Evolutionary conservation across 2,113 vertebrate species (phyloP).

Genomic region (Cinclus mexicanus): DNA sequence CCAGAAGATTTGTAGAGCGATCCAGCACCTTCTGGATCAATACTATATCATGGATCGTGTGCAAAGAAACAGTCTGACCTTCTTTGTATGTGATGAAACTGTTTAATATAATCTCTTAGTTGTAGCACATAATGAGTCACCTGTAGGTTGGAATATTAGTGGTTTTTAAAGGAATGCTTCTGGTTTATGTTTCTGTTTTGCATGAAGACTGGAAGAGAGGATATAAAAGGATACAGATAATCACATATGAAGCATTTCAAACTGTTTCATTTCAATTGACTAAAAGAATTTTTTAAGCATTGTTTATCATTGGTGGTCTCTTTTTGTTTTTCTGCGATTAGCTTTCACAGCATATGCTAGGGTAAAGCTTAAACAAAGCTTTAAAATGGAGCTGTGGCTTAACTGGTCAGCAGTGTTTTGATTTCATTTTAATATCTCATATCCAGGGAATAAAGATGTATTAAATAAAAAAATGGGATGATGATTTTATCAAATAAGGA

Average conservation of each 20-base stretch:
- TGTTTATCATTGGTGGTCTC: background rate
- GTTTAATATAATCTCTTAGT: background rate
- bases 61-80: background rate
- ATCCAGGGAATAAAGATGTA: background rate
- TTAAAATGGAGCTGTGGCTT: background rate
- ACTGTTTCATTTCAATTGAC: background rate
- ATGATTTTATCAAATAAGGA: slow-evolving; percentile 29
- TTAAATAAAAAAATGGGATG: background rate
- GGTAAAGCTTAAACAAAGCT: background rate
- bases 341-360: background rate
- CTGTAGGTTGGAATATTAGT: background rate
- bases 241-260: accelerated
- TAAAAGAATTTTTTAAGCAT: background rate
- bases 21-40: background rate
- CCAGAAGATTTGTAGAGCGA: background rate
- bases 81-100: background rate
- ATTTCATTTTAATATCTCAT: background rate
- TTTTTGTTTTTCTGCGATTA: background rate
- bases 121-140: background rate
- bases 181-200: background rate
- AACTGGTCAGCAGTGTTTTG: background rate
- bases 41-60: background rate
- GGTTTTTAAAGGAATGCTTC: background rate
- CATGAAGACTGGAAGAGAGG: background rate
- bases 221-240: background rate